phyloP scores from a whole-genome alignment of 2,888 invertebrate genomes.

The Drosophila parthenogenetica region DNA sequence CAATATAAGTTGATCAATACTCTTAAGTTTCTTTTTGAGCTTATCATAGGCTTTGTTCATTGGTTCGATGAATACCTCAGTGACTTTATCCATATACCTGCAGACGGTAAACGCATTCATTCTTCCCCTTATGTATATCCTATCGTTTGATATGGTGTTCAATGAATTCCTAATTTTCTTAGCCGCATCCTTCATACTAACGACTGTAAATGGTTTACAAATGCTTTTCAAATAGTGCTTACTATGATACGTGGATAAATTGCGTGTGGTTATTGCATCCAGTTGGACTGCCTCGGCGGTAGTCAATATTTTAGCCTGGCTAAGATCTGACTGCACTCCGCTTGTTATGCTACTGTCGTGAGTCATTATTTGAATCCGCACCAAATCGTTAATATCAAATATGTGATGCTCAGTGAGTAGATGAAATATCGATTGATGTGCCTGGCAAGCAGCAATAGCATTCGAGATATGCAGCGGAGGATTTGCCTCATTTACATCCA shows the following conservation, averaged over 20 bases:
- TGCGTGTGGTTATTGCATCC: not conserved
- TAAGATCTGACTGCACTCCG: not conserved
- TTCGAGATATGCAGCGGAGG: conserved; percentile 19
- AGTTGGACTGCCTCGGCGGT: not conserved
- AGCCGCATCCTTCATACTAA: not conserved
- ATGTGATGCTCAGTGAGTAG: conserved; percentile 9
- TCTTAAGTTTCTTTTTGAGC: not conserved
- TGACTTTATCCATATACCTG: not conserved
- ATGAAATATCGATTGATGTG: conserved; percentile 35
- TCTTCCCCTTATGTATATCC: not conserved
- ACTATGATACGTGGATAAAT: conserved; percentile 31
- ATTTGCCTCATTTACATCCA: not conserved
- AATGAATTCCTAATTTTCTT: not conserved
- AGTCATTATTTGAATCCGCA: not conserved
- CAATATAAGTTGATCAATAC: conserved; percentile 39
- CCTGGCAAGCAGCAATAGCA: conserved; percentile 21
- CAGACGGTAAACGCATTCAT: not conserved
- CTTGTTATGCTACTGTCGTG: not conserved
- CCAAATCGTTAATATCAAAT: conserved; percentile 27
- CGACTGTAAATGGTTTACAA: conserved; percentile 13
- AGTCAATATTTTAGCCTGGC: not conserved
- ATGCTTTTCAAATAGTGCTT: not conserved
- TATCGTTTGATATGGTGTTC: not conserved
- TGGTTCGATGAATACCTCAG: not conserved
- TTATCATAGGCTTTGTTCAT: not conserved